phyloP scores from a whole-genome alignment of 2,888 invertebrate genomes.

The Acleris sparsana region DNA sequence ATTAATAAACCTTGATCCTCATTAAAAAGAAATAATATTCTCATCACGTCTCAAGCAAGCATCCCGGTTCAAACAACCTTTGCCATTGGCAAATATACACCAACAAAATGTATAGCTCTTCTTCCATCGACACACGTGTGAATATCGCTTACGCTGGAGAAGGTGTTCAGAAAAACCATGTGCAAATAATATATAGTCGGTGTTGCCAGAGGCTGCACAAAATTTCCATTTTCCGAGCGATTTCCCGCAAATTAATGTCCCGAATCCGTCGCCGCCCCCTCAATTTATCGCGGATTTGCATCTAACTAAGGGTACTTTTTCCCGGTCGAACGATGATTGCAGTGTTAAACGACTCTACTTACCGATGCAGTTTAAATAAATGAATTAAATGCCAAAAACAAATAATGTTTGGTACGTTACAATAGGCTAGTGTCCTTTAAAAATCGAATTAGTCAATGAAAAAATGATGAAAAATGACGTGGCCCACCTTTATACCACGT shows the following conservation, averaged over 20 bases:
- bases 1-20: slow-evolving; percentile 52
- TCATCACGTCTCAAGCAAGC: slow-evolving; percentile 61
- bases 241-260: slow-evolving; percentile 81
- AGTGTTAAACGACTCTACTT: slow-evolving; percentile 46
- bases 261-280: slow-evolving; percentile 73
- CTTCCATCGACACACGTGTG: slow-evolving; percentile 41
- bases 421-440: too few species aligned
- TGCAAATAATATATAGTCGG: slow-evolving; percentile 60
- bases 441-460: too few species aligned
- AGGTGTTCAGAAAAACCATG: slow-evolving; percentile 44
- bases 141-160: slow-evolving; percentile 44
- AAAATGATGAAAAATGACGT: too few species aligned
- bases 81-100: slow-evolving; percentile 35
- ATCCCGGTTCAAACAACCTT: slow-evolving; percentile 39
- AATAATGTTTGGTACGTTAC: too few species aligned
- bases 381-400: too few species aligned
- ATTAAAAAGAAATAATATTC: slow-evolving; percentile 68
- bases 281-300: slow-evolving; percentile 78
- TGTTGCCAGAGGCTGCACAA: slow-evolving; percentile 77
- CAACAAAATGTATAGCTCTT: slow-evolving; percentile 42
- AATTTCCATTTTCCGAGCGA: slow-evolving; percentile 82
- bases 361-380: slow-evolving; percentile 10
- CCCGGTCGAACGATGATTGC: slow-evolving; percentile 55
- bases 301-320: slow-evolving; percentile 65
- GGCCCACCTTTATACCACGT: too few species aligned